These are phyloP conservation scores for Heterodera carotae DNA, from an alignment of 1,140 invertebrate species.

Conservation along the genomic window DNA sequence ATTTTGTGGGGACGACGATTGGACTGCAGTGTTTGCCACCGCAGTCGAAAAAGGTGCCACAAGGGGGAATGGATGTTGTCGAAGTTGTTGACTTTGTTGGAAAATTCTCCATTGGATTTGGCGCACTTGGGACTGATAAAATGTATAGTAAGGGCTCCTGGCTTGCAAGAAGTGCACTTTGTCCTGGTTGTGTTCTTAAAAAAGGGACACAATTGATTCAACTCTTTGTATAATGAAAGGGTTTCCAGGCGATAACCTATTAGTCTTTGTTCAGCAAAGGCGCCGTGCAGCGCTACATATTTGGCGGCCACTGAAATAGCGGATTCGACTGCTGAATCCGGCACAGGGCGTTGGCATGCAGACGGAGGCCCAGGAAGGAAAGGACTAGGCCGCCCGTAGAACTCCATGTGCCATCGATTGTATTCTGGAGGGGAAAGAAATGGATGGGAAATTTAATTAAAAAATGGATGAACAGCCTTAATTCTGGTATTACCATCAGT, in stretches of 20 bases:
- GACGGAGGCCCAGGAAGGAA: constrained; percentile 37
- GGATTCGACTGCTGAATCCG: constrained; percentile 32
- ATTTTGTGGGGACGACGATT: not conserved
- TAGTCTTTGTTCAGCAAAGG: constrained; percentile 40
- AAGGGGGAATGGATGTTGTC: not conserved
- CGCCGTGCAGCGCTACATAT: constrained; percentile 37
- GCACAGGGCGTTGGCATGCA: constrained; percentile 28
- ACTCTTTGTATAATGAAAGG: not conserved
- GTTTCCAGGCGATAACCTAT: constrained; percentile 30
- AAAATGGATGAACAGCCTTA: not conserved
- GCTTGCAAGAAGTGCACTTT: constrained; percentile 34
- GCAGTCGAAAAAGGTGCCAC: not conserved
- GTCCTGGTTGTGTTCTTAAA: constrained; percentile 41
- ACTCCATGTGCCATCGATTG: constrained; percentile 41
- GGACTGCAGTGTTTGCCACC: not conserved
- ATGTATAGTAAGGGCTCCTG: constrained; percentile 40
- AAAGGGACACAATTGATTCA: not conserved
- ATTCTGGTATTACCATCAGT: constrained; percentile 16
- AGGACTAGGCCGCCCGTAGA: constrained; percentile 44
- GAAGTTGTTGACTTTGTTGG: constrained; percentile 24
- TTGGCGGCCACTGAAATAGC: constrained; percentile 30
- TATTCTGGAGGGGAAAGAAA: constrained; percentile 27
- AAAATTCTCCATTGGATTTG: constrained; percentile 40
- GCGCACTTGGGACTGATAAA: constrained; percentile 39
- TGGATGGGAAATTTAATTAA: not conserved